Evolutionary conservation across 2,797 vertebrate genomes (phyloP).

Genomic region (Nannoperca australis): DNA sequence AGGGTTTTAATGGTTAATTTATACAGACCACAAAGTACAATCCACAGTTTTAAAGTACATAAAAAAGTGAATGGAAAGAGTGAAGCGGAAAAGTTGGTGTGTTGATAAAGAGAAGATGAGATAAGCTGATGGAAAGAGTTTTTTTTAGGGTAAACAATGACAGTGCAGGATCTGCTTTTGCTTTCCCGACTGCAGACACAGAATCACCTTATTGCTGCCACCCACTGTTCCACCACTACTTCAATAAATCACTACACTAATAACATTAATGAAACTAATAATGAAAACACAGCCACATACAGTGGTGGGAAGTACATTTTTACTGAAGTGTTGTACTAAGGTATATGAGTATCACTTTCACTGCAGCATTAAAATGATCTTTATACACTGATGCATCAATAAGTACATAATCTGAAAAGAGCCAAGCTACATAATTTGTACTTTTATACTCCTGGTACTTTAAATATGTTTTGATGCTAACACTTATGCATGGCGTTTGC

Average conservation of each 20-base stretch:
- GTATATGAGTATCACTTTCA: too few species aligned
- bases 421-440: too few species aligned
- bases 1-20: constrained; percentile 6
- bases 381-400: neutral
- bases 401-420: neutral
- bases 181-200: neutral
- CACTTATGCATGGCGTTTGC: too few species aligned
- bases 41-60: neutral
- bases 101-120: neutral
- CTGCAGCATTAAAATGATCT: neutral
- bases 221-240: constrained; percentile 4
- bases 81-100: neutral
- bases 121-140: neutral
- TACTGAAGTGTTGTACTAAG: neutral
- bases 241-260: neutral
- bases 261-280: neutral
- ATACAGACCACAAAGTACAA: constrained; percentile 5
- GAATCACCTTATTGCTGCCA: neutral
- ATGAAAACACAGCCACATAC: neutral
- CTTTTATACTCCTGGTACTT: too few species aligned
- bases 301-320: neutral
- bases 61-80: neutral
- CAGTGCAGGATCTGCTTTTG: neutral
- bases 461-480: too few species aligned
- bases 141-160: neutral